A percentile compares a stretch with the other conserved stretches of the same genome.
These are phyloP conservation scores for Dione vanillae DNA, from an alignment of 2,888 invertebrate genomes.

Conservation along the genomic window DNA sequence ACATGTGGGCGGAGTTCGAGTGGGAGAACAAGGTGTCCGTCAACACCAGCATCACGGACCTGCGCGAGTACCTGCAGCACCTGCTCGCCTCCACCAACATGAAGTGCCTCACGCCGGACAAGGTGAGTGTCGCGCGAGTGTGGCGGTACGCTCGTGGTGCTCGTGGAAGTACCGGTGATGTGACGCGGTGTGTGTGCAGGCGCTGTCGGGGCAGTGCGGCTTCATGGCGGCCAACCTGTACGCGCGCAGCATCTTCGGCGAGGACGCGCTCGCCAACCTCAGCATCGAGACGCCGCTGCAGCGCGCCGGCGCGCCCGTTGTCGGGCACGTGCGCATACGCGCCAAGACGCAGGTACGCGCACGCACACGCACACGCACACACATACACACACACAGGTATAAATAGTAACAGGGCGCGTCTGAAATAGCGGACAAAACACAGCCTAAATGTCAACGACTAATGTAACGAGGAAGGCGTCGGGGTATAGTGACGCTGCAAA, in stretches of 20 bases:
- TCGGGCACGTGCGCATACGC: conserved; percentile 98
- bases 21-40: conserved; percentile 99
- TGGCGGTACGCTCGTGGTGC: no score
- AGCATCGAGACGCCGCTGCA: conserved; percentile 98
- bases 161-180: no score
- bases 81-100: conserved; percentile 98
- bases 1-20: conserved; percentile 99
- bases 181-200: conserved; percentile 72
- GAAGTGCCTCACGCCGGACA: conserved; percentile 99
- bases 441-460: no score
- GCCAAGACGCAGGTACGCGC: conserved; percentile 96
- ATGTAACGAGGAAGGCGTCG: no score
- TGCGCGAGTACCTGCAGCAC: conserved; percentile 96
- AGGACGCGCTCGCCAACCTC: conserved; percentile 99
- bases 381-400: no score
- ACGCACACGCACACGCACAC: background rate
- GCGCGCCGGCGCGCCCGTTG: conserved; percentile 94
- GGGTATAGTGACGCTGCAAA: no score
- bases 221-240: conserved; percentile 99
- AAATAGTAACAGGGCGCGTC: no score
- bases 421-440: no score
- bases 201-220: conserved; percentile 97
- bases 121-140: conserved; percentile 74
- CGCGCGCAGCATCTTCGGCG: conserved; percentile 98
- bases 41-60: conserved; percentile 95